These are phyloP conservation scores for Brachionus manjavacas DNA, from an alignment of 1,140 invertebrate genomes.

Conservation along the genomic window DNA sequence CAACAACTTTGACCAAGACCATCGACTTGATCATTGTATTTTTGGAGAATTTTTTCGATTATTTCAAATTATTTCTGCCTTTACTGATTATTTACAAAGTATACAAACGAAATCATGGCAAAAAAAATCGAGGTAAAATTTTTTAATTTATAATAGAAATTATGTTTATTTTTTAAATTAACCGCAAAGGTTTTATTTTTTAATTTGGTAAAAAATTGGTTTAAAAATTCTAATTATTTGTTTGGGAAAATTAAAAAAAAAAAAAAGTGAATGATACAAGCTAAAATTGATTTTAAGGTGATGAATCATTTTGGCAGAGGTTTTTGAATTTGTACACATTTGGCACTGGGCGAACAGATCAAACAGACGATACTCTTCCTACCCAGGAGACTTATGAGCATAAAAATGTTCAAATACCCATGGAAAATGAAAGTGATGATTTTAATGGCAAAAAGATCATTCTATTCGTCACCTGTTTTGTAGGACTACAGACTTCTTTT, in stretches of 20 bases:
- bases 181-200: not conserved
- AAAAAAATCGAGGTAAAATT: not conserved
- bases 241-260: not conserved
- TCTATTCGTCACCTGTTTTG: not conserved
- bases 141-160: not conserved
- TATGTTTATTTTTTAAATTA: not conserved
- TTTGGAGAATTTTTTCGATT: slow-evolving; percentile 9
- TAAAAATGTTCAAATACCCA: not conserved
- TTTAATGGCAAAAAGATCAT: not conserved
- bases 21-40: not conserved
- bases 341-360: not conserved
- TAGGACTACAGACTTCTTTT: slow-evolving; percentile 15
- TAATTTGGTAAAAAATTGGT: not conserved
- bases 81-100: slow-evolving; percentile 14
- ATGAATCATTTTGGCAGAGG: not conserved
- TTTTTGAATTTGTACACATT: slow-evolving; percentile 12
- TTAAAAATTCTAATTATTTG: too few species aligned
- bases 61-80: slow-evolving; percentile 22
- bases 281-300: not conserved
- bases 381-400: not conserved
- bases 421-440: slow-evolving; percentile 3
- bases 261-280: not conserved
- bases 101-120: not conserved
- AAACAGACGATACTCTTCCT: not conserved
- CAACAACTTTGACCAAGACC: not conserved